Conservation (phyloP, 1,140 invertebrate genomes). For the Pogonomyrmex barbatus region DNA sequence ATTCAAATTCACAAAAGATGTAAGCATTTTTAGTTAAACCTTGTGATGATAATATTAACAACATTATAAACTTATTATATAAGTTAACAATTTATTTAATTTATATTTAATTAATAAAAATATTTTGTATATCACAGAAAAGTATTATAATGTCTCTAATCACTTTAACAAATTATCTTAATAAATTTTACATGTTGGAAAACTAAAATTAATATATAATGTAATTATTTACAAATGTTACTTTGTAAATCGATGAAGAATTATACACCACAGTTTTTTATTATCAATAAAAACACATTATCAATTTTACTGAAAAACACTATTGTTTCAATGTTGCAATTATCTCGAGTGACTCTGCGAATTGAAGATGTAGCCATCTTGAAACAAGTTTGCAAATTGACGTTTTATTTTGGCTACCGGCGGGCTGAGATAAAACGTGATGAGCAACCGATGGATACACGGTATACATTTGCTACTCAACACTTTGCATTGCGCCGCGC, state of each 20-base stretch:
- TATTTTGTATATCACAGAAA: background rate
- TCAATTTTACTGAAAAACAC: conserved; percentile 1
- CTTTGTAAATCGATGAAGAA: conserved; percentile 1
- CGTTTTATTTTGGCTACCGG: conserved; percentile 50
- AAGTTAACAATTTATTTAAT: background rate
- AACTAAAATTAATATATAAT: background rate
- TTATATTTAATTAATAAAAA: background rate
- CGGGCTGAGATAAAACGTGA: conserved; percentile 56
- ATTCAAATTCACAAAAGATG: background rate
- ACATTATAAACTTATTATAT: background rate
- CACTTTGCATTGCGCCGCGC: background rate
- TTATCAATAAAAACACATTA: conserved; percentile 29
- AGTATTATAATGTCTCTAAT: background rate
- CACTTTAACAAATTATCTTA: background rate
- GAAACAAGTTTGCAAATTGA: conserved; percentile 55
- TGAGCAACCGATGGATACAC: conserved; percentile 49
- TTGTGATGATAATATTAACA: background rate
- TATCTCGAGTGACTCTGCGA: background rate
- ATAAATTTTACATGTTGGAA: background rate
- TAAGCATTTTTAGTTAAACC: background rate
- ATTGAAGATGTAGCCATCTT: conserved; percentile 39
- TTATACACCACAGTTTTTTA: background rate
- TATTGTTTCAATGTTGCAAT: background rate
- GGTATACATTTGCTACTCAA: conserved; percentile 29
- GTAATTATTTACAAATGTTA: background rate